Evolutionary conservation across 2,113 vertebrate species (phyloP), one percentile per base, ranked within the genome.

Genomic region (Coptodon rendalli): DNA sequence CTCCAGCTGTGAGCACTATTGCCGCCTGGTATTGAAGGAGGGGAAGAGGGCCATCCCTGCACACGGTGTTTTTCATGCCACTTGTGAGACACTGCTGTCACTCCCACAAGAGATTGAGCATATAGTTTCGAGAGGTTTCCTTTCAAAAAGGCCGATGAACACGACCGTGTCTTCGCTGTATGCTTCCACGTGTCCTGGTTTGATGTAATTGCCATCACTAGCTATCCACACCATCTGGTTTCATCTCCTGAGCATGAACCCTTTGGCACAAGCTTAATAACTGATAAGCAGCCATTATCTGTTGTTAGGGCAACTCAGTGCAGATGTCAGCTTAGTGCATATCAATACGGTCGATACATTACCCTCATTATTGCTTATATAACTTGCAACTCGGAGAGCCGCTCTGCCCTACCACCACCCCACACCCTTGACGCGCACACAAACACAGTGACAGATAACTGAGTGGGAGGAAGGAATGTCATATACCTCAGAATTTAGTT

Each of bases 1-100:
- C 86, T 95, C 93, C 95, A 96, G 95, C 95, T 95, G 95, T 88
- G 89, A 85, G 86, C 89, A 91, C 87, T 90, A 86, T 91, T 82
- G 90, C 82, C 83, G 88, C 88, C 50, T 81, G 83, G 87, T 79
- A 76, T 73, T 90, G 85, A 88, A 81, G 54, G 59, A 80, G 86
- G 79, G 81, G 87, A 59, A 83, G 89, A 68, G 76, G 85, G 87
- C 80, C 81, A 78, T 83, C 83, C 81, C 82, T 53, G 82, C 86
- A 85, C 84, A 71, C 63, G n/a, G 27, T 27, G 59, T 57, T 88
- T 88, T 90, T 87, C 83, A 87, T 50, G 22, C 36, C 52, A 50
- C 85, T 89, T 88, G 76, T 87, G 76, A 90, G 73, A 92, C 89
- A 66, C 36, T 71, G 68, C 81, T 83, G 88, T 80, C 84, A 84